Evolutionary conservation across 1,140 invertebrate genomes (phyloP).

Genomic region (Scaptomyza montana): DNA sequence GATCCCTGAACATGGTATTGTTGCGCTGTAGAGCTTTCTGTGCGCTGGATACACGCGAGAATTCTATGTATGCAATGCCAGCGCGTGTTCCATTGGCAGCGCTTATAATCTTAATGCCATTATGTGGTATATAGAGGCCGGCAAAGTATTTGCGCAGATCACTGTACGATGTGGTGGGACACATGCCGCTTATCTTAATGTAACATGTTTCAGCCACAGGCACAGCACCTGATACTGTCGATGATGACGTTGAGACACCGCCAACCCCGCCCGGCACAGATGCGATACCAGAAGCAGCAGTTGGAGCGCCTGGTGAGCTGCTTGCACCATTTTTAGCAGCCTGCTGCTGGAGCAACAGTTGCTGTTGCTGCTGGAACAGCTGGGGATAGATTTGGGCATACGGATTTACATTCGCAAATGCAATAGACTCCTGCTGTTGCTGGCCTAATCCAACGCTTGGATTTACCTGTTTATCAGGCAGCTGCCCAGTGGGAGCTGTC

Average conservation of each 20-base stretch:
- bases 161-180: conserved; percentile 87
- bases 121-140: conserved; percentile 90
- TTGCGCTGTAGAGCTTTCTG: conserved; percentile 88
- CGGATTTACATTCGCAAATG: conserved; percentile 77
- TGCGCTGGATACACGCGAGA: conserved; percentile 88
- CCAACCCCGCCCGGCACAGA: not conserved
- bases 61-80: conserved; percentile 92
- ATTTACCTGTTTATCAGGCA: conserved; percentile 6
- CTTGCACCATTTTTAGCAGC: conserved; percentile 32
- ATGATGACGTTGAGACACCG: not conserved
- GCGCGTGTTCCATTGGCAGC: conserved; percentile 91
- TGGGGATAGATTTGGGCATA: conserved; percentile 81
- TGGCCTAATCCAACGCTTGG: not conserved
- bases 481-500: conserved; percentile 1
- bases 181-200: conserved; percentile 89
- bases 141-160: conserved; percentile 93
- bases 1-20: conserved; percentile 86
- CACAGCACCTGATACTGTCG: not conserved
- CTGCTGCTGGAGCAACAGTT: conserved; percentile 60
- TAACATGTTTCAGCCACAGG: conserved; percentile 84
- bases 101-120: conserved; percentile 93
- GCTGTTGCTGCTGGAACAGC: conserved; percentile 72
- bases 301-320: conserved; percentile 12
- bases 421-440: conserved; percentile 54
- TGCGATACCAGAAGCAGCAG: not conserved